Evolutionary conservation across 1,140 invertebrate species (phyloP), one percentile per base, ranked within the genome.

Genomic region (Pseudomyrmex sp.): DNA sequence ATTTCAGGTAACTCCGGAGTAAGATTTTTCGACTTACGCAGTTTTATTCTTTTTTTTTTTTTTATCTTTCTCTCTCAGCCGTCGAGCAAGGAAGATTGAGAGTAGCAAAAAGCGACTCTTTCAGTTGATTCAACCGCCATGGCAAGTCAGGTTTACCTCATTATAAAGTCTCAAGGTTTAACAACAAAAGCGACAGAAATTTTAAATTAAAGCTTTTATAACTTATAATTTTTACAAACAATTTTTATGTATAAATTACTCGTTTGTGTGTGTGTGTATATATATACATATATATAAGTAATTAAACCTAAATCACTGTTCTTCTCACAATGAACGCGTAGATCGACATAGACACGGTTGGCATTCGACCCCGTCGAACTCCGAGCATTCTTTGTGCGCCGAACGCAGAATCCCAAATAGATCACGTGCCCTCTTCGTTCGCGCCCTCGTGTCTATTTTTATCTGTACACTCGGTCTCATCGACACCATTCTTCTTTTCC

Each of bases 341-440:
- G 5, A 15, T 79, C 65, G 52, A 69, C 75, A 26, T 12, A 15
- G 44, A 61, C 48, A 59, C 8, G 73, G 35, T 13, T 46, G 83
- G 68, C 35, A 84, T 61, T 83, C 90, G 90, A 35, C 65, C 89
- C 85, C 87, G 90, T 92, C 91, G 91, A 92, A 90, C 89, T 86
- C 72, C 82, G 74, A 79, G 86, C 90, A 90, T 92, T 91, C 91
- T 92, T 92, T 88, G 85, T 90, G 87, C 56, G 58, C 44, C 85
- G 84, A 66, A 82, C 54, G 46, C 80, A 84, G 85, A 91, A 89
- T 87, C 88, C 84, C 85, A 90, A 91, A 92, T 91, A 90, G 88
- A 88, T 90, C 86, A 85, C 83, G 77, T 84, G 85, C 77, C 84
- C 74, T 35, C 35, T 35, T 84, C 65, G 56, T 80, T 12, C 77